phyloP scores from a whole-genome alignment of 2,797 vertebrate genomes.

The Sarcophilus harrisii region DNA sequence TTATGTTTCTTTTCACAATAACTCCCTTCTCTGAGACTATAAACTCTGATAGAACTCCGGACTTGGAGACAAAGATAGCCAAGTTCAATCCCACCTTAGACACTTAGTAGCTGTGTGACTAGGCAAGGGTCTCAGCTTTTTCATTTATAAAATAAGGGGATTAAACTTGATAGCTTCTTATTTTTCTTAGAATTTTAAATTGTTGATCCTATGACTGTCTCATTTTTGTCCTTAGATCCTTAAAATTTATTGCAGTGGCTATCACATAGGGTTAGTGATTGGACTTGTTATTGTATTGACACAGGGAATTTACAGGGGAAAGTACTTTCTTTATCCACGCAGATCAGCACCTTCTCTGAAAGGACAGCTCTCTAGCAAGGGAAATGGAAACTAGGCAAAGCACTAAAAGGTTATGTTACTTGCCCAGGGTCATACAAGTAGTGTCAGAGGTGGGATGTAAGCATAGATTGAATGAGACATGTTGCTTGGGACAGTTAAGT shows the following conservation, averaged over 20 bases:
- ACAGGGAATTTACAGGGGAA: neutral
- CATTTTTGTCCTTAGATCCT: neutral
- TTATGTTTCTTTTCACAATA: neutral
- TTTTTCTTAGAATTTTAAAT: neutral
- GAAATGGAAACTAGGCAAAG: neutral
- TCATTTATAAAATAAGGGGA: neutral
- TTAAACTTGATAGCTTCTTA: neutral
- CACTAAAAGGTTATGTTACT: neutral
- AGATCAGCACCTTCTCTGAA: neutral
- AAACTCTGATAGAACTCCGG: neutral
- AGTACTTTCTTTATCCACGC: neutral
- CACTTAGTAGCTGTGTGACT: neutral
- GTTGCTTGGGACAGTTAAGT: neutral
- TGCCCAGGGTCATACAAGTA: neutral
- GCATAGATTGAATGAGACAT: neutral
- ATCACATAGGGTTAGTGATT: neutral
- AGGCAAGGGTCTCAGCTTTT: neutral
- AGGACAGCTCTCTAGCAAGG: neutral
- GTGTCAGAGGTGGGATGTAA: neutral
- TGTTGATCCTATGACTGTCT: neutral
- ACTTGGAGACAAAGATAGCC: neutral
- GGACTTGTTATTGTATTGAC: neutral
- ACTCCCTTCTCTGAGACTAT: neutral
- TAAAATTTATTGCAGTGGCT: neutral
- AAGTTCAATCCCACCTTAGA: neutral